Evolutionary conservation across 37 sponge, comb jelly and placozoan genomes (phyloP), one percentile per base, ranked within the genome.

Genomic region (Ephydatia muelleri): DNA sequence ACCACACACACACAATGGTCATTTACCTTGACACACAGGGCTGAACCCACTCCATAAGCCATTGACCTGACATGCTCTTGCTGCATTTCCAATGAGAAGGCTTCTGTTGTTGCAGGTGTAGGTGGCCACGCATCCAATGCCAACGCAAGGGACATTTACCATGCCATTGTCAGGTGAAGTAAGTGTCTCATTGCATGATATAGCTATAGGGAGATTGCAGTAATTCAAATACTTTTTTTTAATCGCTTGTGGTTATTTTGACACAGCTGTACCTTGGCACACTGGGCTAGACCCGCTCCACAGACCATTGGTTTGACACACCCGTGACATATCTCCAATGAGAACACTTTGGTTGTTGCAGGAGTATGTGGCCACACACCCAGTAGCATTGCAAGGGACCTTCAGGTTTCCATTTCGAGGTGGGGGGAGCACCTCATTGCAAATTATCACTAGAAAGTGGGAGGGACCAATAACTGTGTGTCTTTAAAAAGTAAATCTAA

Each of bases 211-310:
- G 35, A 68, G 26, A 43, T 5, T 33, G 38, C 14, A 4, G 68
- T n/a, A 66, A 80, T 29, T n/a, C 22, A 14, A 57, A 57, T 57
- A 4, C 16, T 11, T 57, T 14, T 1, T 57, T 57, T 16, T 1
- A 57, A 57, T 57, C 57, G 0, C 6, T 57, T 57, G 6, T 11
- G 47, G 6, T 11, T 16, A 14, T 57, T 57, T 19, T 21, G n/a
- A n/a, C n/a, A n/a, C 19, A 13, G 57, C 16, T 57, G 16, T 14
- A 93, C 89, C 22, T 69, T n/a, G 37, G 67, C 94, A 93, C 27
- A 71, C 36, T 8, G 94, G 94, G 5, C 64, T 28, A 32, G 65
- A 29, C 19, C 88, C 91, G 71, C 84, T 83, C 94, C 94, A 93
- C 13, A 27, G 73, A 0, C 85, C 79, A 77, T 84, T 70, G 30